Percentiles rank a stretch among this genome's conserved stretches.
phyloP scores from a whole-genome alignment of 1,140 invertebrate genomes.

The Zophobas morio region DNA sequence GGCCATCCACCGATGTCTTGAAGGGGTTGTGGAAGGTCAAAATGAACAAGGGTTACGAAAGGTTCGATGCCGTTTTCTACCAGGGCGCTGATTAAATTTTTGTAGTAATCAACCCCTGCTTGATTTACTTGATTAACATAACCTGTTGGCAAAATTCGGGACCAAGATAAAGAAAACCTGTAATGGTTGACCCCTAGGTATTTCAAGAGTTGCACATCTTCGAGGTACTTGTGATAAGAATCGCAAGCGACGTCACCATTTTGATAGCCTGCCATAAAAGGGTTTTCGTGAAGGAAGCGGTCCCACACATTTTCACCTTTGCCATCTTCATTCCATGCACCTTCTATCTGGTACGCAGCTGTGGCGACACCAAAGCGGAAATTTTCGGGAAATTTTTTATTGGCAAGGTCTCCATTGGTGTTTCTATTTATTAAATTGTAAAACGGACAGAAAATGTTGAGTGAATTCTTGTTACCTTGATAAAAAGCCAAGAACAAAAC shows the following conservation, averaged over 20 bases:
- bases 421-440: too few relatives aligned
- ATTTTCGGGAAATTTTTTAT: slow-evolving; percentile 68
- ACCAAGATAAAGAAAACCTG: slow-evolving; percentile 77
- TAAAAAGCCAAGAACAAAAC: not conserved
- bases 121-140: slow-evolving; percentile 70
- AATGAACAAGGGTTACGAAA: slow-evolving; percentile 69
- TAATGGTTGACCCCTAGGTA: slow-evolving; percentile 69
- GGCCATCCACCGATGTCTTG: slow-evolving; percentile 71
- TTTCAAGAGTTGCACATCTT: slow-evolving; percentile 69
- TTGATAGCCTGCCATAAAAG: slow-evolving; percentile 62
- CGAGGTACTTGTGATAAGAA: slow-evolving; percentile 69
- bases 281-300: slow-evolving; percentile 59
- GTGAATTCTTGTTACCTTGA: not conserved
- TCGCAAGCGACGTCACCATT: slow-evolving; percentile 71
- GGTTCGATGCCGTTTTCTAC: slow-evolving; percentile 68
- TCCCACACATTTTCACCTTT: slow-evolving; percentile 67
- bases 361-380: slow-evolving; percentile 69
- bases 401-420: not conserved
- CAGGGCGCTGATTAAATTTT: slow-evolving; percentile 68
- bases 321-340: slow-evolving; percentile 70
- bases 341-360: slow-evolving; percentile 78
- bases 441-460: too few relatives aligned
- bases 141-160: slow-evolving; percentile 73
- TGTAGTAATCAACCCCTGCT: slow-evolving; percentile 72
- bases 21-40: slow-evolving; percentile 65